A percentile compares a stretch with the other conserved stretches of the same genome.
Conservation (phyloP, 2,113 vertebrate genomes). For the Myrmophylax atrothorax region DNA sequence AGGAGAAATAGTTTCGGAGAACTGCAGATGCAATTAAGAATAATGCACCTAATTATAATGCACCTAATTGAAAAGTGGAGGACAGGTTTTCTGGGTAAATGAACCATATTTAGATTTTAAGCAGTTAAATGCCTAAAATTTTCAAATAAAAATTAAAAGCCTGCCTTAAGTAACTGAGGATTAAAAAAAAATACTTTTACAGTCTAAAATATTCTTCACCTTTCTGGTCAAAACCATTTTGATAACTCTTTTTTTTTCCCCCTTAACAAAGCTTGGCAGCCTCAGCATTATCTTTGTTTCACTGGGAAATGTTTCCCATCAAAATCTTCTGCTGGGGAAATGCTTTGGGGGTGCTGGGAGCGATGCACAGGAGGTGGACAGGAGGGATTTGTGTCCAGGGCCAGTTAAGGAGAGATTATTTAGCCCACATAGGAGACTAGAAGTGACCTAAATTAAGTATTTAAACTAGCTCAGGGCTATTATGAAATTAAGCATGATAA, state of each 20-base stretch:
- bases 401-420: conserved; percentile 66
- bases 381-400: conserved; percentile 54
- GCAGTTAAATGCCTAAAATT: not conserved
- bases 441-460: conserved; percentile 72
- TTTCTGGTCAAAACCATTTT: not conserved
- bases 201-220: not conserved
- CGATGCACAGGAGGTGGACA: not conserved
- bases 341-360: not conserved
- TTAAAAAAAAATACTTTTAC: not conserved
- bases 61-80: not conserved
- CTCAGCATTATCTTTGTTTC: not conserved
- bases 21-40: conserved; percentile 12
- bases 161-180: not conserved
- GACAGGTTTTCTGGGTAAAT: not conserved
- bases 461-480: conserved; percentile 73
- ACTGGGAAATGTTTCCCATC: not conserved
- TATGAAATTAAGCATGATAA: conserved; percentile 67
- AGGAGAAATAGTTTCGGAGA: not conserved
- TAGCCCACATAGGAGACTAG: conserved; percentile 47
- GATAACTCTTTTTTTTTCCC: not conserved
- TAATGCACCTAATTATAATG: not conserved
- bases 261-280: not conserved
- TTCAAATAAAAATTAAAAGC: not conserved
- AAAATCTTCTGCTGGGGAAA: not conserved
- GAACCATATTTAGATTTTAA: not conserved